A percentile compares a stretch with the other conserved stretches of the same genome.
Evolutionary conservation across 2,113 vertebrate genomes (phyloP).

Genomic region (Rhinoptilus africanus): DNA sequence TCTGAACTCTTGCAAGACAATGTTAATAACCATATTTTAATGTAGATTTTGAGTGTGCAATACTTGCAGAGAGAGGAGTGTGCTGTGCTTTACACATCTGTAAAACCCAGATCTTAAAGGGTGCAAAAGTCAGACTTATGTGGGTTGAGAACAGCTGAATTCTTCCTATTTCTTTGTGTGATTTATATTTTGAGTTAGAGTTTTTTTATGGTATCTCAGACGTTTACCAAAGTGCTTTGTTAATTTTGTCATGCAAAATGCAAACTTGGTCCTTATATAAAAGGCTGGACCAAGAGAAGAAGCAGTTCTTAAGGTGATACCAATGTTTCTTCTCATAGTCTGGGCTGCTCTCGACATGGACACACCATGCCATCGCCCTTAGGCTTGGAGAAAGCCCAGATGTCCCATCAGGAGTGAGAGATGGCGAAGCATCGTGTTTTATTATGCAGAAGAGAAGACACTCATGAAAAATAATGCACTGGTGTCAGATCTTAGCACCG

Average conservation of each 20-base stretch:
- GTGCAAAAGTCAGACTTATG: neutral
- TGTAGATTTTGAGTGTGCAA: neutral
- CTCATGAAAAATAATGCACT: neutral
- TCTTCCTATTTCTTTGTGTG: neutral
- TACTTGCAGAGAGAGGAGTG: neutral
- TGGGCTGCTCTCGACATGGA: neutral
- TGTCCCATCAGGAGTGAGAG: neutral
- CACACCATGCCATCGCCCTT: neutral
- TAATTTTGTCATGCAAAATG: neutral
- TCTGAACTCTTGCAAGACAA: constrained; percentile 6
- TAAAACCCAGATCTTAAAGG: neutral
- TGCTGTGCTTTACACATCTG: neutral
- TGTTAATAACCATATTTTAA: constrained; percentile 39
- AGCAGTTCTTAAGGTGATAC: neutral
- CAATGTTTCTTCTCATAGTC: neutral
- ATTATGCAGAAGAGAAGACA: neutral
- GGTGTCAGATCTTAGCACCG: constrained; percentile 17
- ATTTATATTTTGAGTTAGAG: neutral
- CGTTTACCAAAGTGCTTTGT: neutral
- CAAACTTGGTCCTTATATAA: neutral
- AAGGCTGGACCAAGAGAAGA: neutral
- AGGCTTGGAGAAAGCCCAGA: neutral
- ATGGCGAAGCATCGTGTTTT: neutral
- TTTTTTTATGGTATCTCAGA: neutral
- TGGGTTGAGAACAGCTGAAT: neutral